Evolutionary conservation across 2,797 vertebrate species (phyloP), one percentile per base, ranked within the genome.

Genomic region (Sitta carolinensis): DNA sequence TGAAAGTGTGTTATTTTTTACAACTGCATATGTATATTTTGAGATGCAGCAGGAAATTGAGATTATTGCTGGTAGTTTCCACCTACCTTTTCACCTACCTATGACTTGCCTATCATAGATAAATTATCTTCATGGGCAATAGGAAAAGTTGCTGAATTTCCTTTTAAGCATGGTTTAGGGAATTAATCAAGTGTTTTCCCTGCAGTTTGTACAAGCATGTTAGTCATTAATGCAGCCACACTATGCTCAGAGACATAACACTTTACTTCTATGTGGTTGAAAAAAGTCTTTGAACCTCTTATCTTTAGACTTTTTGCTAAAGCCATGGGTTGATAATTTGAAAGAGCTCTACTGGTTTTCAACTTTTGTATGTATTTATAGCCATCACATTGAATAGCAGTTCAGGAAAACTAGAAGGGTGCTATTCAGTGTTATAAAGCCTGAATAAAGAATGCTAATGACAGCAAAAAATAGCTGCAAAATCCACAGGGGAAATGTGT

Each of bases 361-460:
- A 81, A 68, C 42, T 68, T 85, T 50, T 73, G 32, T 73, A 23
- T 79, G 30, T 93, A 48, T 94, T 87, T 90, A 51, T 91, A 94
- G 48, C 22, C 29, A 14, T 59, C 55, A 57, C 64, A 73, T 59
- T 45, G 84, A 84, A 32, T 21, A 84, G 54, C 47, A 73, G 54
- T 55, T 43, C 63, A 62, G 51, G 74, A 73, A 57, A 70, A 54
- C 42, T 38, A 52, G 34, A 32, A 64, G 22, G 23, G 5, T 87
- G 55, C 42, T 83, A 2, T 73, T 90, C 81, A 40, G 20, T 63
- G 42, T 57, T 21, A 21, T 63, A 57, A 80, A 91, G 29, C 29
- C 40, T 85, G 48, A 63, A 36, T 50, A 50, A 57, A 81, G 45
- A 64, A 72, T 59, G 40, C 17, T 58, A 78, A 68, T 90, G 58